These are phyloP conservation scores for Drosophila quinaria DNA, from an alignment of 2,888 invertebrate genomes.

Conservation along the genomic window DNA sequence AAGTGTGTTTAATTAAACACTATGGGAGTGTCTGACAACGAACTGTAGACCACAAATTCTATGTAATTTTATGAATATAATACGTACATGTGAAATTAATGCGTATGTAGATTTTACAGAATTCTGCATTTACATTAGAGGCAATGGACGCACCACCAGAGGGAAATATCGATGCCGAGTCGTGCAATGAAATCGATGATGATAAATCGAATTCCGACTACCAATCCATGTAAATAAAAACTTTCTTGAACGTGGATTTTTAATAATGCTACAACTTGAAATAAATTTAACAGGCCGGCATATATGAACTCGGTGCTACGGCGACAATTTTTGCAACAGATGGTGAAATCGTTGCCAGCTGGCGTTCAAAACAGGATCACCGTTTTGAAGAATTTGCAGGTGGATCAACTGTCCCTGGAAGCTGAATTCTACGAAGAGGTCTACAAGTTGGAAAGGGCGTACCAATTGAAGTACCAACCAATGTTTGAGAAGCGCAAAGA, in stretches of 20 bases:
- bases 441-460: conserved; percentile 85
- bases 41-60: neutral
- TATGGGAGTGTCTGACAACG: conserved; percentile 13
- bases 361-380: conserved; percentile 93
- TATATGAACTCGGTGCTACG: conserved; percentile 84
- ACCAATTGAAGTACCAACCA: conserved; percentile 84
- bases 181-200: conserved; percentile 66
- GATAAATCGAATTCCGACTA: conserved; percentile 72
- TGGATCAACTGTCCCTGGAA: conserved; percentile 94
- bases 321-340: conserved; percentile 84
- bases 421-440: conserved; percentile 96
- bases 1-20: conserved; percentile 7
- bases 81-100: neutral
- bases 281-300: conserved; percentile 72
- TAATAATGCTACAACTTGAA: neutral
- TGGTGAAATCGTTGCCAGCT: conserved; percentile 84
- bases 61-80: neutral
- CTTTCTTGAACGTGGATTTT: neutral
- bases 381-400: conserved; percentile 94
- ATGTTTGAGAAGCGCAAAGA: conserved; percentile 83
- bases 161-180: conserved; percentile 63
- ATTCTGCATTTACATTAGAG: conserved; percentile 37
- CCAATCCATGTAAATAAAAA: conserved; percentile 65
- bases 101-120: conserved; percentile 19
- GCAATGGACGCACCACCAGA: conserved; percentile 71